These are phyloP conservation scores for Apeira syringaria DNA, from an alignment of 2,888 invertebrate genomes.

Conservation along the genomic window DNA sequence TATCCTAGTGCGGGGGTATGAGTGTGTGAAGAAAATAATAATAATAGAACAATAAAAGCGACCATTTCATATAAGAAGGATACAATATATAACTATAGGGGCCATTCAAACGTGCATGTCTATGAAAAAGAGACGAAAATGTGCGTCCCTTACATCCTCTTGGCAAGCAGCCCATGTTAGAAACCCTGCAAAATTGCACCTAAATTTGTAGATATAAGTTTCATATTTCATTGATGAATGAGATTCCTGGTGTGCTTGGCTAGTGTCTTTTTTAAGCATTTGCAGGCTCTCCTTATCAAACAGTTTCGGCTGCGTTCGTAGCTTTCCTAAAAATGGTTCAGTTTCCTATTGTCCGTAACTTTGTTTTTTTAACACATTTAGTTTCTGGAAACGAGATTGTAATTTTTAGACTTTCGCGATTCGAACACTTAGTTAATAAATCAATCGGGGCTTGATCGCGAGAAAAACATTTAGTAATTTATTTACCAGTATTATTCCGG, in stretches of 20 bases:
- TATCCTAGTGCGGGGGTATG: too few species aligned
- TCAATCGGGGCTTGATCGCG: too few species aligned
- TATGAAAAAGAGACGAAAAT: slow-evolving; percentile 61
- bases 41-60: slow-evolving; percentile 7
- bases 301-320: slow-evolving; percentile 14
- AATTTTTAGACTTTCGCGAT: too few species aligned
- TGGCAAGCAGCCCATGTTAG: slow-evolving; percentile 50
- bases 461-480: too few species aligned
- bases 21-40: too few species aligned
- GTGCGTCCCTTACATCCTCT: slow-evolving; percentile 54
- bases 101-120: slow-evolving; percentile 53
- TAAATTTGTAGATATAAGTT: slow-evolving; percentile 17
- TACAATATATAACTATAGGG: slow-evolving; percentile 18
- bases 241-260: slow-evolving; percentile 21
- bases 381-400: too few species aligned
- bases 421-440: too few species aligned
- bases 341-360: slow-evolving; percentile 6
- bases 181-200: slow-evolving; percentile 15
- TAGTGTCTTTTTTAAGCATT: slow-evolving; percentile 24
- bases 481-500: too few species aligned
- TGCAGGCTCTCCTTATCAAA: slow-evolving; percentile 30
- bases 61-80: slow-evolving; percentile 23
- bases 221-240: slow-evolving; percentile 12
- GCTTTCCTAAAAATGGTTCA: slow-evolving; percentile 10
- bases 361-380: too few species aligned